These are phyloP conservation scores for Aleiodes testaceus DNA, from an alignment of 2,888 invertebrate genomes.

Conservation along the genomic window DNA sequence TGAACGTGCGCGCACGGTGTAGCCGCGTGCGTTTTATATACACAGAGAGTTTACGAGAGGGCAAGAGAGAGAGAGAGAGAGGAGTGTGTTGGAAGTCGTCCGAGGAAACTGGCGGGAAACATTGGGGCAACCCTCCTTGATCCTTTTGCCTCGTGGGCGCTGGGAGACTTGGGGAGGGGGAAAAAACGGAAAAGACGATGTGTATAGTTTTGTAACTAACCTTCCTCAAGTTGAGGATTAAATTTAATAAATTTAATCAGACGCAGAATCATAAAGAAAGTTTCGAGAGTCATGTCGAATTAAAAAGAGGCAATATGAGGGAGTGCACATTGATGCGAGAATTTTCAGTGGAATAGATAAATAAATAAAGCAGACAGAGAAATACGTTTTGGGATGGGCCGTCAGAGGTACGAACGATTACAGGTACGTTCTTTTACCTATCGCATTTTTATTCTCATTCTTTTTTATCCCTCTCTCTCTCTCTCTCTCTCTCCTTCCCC, in stretches of 20 bases:
- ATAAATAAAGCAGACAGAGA: constrained; percentile 24
- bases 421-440: constrained; percentile 40
- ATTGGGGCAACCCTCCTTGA: constrained; percentile 35
- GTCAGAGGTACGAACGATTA: constrained; percentile 36
- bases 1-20: constrained; percentile 38
- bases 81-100: constrained; percentile 38
- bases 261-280: neutral
- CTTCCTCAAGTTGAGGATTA: constrained; percentile 31
- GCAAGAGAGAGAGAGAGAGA: constrained; percentile 24
- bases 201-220: constrained; percentile 37
- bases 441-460: constrained; percentile 30
- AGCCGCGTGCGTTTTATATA: constrained; percentile 38
- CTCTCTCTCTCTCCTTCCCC: constrained; percentile 34
- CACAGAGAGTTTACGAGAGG: constrained; percentile 10
- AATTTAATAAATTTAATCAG: constrained; percentile 20
- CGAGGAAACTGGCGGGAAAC: constrained; percentile 47
- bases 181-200: constrained; percentile 2
- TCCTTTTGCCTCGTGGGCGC: constrained; percentile 36
- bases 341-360: neutral
- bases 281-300: neutral
- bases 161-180: neutral
- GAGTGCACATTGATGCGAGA: too few relatives aligned
- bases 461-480: constrained; percentile 32
- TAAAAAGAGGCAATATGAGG: too few relatives aligned
- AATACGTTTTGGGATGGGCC: constrained; percentile 37